phyloP scores from a whole-genome alignment of 2,888 invertebrate genomes.

The Apantesis nais region DNA sequence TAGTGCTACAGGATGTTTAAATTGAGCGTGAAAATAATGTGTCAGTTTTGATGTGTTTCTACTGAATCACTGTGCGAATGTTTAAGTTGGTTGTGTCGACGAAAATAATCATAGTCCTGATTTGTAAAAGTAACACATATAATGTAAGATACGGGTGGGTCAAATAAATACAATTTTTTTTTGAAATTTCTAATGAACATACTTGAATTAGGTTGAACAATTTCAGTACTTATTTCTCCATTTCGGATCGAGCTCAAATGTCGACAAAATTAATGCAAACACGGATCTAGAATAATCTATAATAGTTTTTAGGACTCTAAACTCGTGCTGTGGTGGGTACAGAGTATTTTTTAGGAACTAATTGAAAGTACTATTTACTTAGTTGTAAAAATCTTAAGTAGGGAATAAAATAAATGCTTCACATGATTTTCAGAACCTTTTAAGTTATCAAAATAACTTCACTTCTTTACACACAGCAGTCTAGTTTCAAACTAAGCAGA shows the following conservation, averaged over 20 bases:
- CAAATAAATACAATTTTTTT: not conserved
- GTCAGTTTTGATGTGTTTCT: conserved; percentile 33
- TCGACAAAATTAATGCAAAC: not conserved
- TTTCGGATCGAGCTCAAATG: not conserved
- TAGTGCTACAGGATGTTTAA: conserved; percentile 35
- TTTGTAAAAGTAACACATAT: not conserved
- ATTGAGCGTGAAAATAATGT: conserved; percentile 33
- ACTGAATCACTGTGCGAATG: conserved; percentile 24
- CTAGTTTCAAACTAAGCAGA: no score
- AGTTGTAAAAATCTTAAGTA: not conserved
- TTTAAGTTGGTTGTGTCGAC: not conserved
- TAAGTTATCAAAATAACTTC: not conserved
- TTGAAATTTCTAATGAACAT: not conserved
- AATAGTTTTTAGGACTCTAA: not conserved
- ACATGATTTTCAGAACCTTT: not conserved
- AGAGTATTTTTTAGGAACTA: not conserved
- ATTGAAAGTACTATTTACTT: not conserved
- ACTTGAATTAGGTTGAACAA: not conserved
- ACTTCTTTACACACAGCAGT: no score
- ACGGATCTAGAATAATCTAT: not conserved
- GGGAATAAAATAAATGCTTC: not conserved
- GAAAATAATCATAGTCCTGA: conserved; percentile 2
- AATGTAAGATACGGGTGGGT: not conserved
- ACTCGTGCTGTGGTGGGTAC: not conserved
- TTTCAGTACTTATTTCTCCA: not conserved